These are phyloP conservation scores for Hyposoter dolosus DNA, from an alignment of 2,888 invertebrate genomes.

Conservation along the genomic window DNA sequence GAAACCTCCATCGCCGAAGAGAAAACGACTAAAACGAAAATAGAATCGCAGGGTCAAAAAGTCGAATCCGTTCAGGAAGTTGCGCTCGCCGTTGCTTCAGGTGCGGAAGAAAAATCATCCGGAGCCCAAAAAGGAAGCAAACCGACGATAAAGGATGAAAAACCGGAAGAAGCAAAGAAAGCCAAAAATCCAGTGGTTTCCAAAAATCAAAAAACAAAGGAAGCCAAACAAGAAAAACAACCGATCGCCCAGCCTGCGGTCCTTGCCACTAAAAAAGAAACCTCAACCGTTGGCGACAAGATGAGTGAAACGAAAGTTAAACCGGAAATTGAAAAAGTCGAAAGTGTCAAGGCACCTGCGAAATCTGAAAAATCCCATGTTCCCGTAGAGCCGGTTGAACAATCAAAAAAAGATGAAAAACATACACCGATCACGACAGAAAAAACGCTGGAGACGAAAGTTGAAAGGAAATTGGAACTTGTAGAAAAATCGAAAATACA, in stretches of 20 bases:
- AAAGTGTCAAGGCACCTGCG: not conserved
- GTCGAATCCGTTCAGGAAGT: not conserved
- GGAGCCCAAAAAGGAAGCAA: not conserved
- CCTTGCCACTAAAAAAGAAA: not conserved
- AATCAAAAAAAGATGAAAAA: not conserved
- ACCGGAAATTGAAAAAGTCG: not conserved
- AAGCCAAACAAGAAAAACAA: not conserved
- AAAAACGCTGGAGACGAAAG: slow-evolving; percentile 11
- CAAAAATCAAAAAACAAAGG: slow-evolving; percentile 1
- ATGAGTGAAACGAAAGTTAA: not conserved
- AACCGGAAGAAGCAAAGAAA: not conserved
- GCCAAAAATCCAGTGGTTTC: not conserved
- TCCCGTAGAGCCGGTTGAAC: not conserved
- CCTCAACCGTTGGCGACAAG: not conserved
- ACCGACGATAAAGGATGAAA: not conserved
- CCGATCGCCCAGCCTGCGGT: not conserved
- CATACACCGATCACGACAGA: not conserved
- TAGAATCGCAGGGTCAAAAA: not conserved
- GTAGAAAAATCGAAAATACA: not conserved
- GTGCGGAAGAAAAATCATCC: not conserved
- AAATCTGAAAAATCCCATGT: not conserved
- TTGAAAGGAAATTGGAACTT: not conserved
- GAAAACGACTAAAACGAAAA: not conserved
- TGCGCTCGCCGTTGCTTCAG: not conserved
- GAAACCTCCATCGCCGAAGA: not conserved